phyloP scores from a whole-genome alignment of 2,797 vertebrate genomes.

The Myiotriccus ornatus region DNA sequence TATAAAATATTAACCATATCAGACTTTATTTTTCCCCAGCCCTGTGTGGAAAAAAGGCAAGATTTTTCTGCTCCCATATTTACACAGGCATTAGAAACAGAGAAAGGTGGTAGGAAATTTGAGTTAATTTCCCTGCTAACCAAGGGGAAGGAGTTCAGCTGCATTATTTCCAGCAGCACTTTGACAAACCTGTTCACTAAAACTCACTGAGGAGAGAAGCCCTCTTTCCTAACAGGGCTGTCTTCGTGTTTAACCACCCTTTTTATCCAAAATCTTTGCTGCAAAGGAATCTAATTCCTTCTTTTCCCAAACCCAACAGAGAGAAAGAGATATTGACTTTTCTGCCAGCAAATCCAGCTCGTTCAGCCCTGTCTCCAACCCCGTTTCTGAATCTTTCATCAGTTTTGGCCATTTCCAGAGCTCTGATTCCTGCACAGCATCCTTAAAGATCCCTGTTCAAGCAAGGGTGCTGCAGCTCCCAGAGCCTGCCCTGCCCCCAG shows the following conservation, averaged over 20 bases:
- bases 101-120: not conserved
- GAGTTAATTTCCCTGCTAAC: not conserved
- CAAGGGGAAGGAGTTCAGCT: not conserved
- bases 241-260: not conserved
- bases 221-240: not conserved
- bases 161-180: not conserved
- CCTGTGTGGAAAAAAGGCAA: not conserved
- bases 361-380: not conserved
- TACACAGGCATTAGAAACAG: not conserved
- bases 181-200: not conserved
- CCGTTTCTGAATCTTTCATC: conserved; percentile 17
- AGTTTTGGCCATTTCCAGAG: not conserved
- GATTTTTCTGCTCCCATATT: not conserved
- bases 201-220: not conserved
- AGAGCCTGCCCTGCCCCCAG: not conserved
- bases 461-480: not conserved
- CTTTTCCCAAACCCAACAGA: not conserved
- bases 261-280: not conserved
- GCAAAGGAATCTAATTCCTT: conserved; percentile 3
- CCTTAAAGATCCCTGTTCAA: not conserved
- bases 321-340: conserved; percentile 19
- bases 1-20: conserved; percentile 46
- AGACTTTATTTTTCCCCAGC: not conserved
- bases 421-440: not conserved
- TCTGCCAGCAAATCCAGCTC: not conserved